These are phyloP conservation scores for Macropodus opercularis DNA, from an alignment of 2,797 vertebrate species.

Conservation along the genomic window DNA sequence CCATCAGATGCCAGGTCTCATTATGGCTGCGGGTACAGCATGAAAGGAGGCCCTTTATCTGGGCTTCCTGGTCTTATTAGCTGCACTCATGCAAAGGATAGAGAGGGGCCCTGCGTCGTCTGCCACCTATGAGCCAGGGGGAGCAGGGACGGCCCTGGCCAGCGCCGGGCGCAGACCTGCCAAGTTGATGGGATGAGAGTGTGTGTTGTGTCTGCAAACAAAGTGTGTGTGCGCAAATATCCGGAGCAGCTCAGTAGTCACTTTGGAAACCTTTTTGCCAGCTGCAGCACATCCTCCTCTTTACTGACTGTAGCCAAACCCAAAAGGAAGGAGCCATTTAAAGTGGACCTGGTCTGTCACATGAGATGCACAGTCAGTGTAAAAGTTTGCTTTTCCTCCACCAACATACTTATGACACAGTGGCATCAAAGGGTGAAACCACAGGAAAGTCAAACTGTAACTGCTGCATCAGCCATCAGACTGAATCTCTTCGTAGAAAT, in stretches of 20 bases:
- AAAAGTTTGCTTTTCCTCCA: too few relatives aligned
- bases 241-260: constrained; percentile 41
- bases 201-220: constrained; percentile 27
- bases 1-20: constrained; percentile 77
- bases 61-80: constrained; percentile 75
- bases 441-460: constrained; percentile 48
- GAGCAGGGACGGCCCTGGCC: constrained; percentile 61
- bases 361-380: not conserved
- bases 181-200: constrained; percentile 52
- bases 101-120: constrained; percentile 35
- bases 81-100: constrained; percentile 54
- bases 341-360: constrained; percentile 12
- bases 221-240: constrained; percentile 39
- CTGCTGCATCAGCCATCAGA: constrained; percentile 47
- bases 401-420: constrained; percentile 17
- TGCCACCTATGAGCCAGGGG: constrained; percentile 39
- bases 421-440: constrained; percentile 42
- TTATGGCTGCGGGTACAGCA: constrained; percentile 69
- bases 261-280: constrained; percentile 61
- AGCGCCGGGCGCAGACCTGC: constrained; percentile 43
- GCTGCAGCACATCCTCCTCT: constrained; percentile 59
- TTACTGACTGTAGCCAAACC: constrained; percentile 36
- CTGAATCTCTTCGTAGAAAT: constrained; percentile 40
- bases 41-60: constrained; percentile 71
- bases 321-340: constrained; percentile 57